phyloP scores from a whole-genome alignment of 2,113 vertebrate genomes.

The Passer domesticus region DNA sequence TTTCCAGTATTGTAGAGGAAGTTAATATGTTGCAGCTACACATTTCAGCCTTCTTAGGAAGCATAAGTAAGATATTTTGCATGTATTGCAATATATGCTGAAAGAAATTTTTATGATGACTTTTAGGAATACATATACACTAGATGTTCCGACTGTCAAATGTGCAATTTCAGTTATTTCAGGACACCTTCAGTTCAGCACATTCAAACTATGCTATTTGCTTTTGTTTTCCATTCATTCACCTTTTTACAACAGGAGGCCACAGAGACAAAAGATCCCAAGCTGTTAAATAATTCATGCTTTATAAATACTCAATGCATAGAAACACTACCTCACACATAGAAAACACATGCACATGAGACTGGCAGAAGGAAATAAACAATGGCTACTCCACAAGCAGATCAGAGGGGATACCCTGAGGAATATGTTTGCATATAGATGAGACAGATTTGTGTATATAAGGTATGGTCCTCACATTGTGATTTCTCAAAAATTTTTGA shows the following conservation, averaged over 20 bases:
- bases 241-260: neutral
- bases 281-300: neutral
- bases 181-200: neutral
- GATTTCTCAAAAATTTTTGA: neutral
- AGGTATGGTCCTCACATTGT: neutral
- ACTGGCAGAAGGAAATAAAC: neutral
- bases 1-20: slow-evolving; percentile 31
- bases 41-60: neutral
- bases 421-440: neutral
- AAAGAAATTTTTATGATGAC: neutral
- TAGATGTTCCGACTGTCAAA: neutral
- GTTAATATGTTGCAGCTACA: neutral
- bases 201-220: neutral
- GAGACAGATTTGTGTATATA: neutral
- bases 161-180: neutral
- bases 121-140: neutral
- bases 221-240: neutral
- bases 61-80: neutral
- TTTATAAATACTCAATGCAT: neutral
- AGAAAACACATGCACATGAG: neutral
- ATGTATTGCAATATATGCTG: neutral
- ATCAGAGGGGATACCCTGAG: neutral
- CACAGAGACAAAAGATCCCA: neutral
- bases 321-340: neutral
- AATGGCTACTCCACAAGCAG: neutral